Base-by-base conservation (phyloP, 2,888 invertebrate species). In the Drosophila acutilabella region DNA sequence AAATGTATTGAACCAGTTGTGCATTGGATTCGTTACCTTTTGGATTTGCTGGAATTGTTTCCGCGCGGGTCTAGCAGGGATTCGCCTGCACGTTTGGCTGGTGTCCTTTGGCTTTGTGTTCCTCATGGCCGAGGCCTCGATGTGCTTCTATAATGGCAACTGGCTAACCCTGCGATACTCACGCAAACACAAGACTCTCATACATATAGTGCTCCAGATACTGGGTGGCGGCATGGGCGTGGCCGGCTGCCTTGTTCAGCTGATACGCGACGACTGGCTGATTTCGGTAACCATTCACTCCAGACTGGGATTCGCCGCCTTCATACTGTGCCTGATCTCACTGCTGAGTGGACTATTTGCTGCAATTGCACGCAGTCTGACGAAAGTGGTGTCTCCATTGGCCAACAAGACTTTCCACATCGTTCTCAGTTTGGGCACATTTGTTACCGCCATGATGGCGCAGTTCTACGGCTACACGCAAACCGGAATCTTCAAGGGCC, bases 101-200 rank as follows among this genome's bases (percentile, higher is more conserved):
- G 83, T 69, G 5, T 85, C 90, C 23, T 75, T 91, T 7, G 91
- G 91, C 18, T 91, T 88, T 40, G 71, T 67, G 0, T 81, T 91
- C 11, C 81, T 91, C 0, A 91, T 91, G 91, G 91, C 91, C 36
- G 91, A 91, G 53, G 90, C 71, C 11, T 82, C 90, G 61, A 90
- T 91, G 90, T 86, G 88, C 51, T 90, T 90, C 62, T 91, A 91
- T 64, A 87, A 84, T 20, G 83, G 81, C 51, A 91, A 90, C 64
- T 76, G 81, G 50, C 36, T 89, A 4, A 81, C 88, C 1, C 73
- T 83, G 26, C 77, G 80, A 26, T 88, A 85, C 48, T 75, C 71
- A 8, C 80, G 90, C 3, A 78, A 83, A 33, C 70, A 69, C 8
- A 91, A 90, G 57, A 90, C 89, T 0, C 80, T 74, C 8, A 65